Evolutionary conservation across 2,888 invertebrate genomes (phyloP), one percentile per base, ranked within the genome.

Genomic region (Molorchus minor): DNA sequence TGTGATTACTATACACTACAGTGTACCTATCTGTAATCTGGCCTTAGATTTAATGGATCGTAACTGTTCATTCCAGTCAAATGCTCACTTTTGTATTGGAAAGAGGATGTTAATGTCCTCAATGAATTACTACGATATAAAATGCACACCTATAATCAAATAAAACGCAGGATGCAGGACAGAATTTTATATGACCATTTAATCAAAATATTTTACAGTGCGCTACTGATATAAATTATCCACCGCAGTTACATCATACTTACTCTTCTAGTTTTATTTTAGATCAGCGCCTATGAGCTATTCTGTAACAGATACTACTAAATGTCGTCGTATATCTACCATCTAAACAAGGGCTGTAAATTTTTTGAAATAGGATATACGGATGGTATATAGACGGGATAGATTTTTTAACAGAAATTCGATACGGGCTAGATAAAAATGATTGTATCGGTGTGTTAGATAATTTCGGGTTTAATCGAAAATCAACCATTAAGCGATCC

Each of bases 281-380:
- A 33, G 33, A 33, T 33, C 33, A n/a, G 12, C 33, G 30, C 30
- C 52, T 41, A 17, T 52, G 16, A 64, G 62, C 64, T 64, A 65
- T 68, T 68, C 61, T 56, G 55, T 63, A 62, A 65, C 57, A 57
- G 61, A 55, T 40, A 30, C 65, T 65, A 62, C 65, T 68, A 68
- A 68, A 65, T 64, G 68, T 68, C 68, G 59, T n/a, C 33, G 58
- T 58, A 55, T 68, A 68, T 64, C 68, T 68, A 40, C 59, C 56
- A 68, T 68, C 68, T 65, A 57, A 64, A 62, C 56, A 59, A 59
- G 64, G 60, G 64, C 64, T 62, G 65, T 68, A 65, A 65, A 65
- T 68, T 59, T 64, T 62, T 67, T 35, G 53, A 58, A 52, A 29
- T 30, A 13, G 19, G 56, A 60, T 60, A 60, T 52, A 35, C 15